phyloP scores from a whole-genome alignment of 2,888 invertebrate genomes.

The Sarcophaga rosellei region DNA sequence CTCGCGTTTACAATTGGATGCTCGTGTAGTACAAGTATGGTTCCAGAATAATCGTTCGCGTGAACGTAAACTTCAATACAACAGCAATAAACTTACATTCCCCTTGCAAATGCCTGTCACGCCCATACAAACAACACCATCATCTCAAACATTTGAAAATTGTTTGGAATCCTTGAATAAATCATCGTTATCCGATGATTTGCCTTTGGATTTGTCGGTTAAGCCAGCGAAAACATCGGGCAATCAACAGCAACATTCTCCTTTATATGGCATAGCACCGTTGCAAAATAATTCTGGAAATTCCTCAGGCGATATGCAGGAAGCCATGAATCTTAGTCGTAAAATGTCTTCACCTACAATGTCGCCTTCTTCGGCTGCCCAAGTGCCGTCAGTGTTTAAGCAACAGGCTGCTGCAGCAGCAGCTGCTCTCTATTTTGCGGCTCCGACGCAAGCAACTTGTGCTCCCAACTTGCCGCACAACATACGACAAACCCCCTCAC shows the following conservation, averaged over 20 bases:
- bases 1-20: constrained; percentile 87
- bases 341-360: constrained; percentile 82
- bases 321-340: constrained; percentile 89
- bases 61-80: constrained; percentile 86
- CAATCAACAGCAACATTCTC: constrained; percentile 81
- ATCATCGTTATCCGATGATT: constrained; percentile 83
- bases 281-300: constrained; percentile 81
- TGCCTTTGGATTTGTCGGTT: constrained; percentile 95
- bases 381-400: constrained; percentile 71
- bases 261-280: constrained; percentile 84
- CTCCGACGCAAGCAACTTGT: constrained; percentile 69
- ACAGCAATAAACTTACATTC: constrained; percentile 68
- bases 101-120: constrained; percentile 71
- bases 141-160: constrained; percentile 41
- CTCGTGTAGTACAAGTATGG: constrained; percentile 95
- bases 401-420: constrained; percentile 74
- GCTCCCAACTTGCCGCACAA: constrained; percentile 69
- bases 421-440: constrained; percentile 76
- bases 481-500: constrained; percentile 74
- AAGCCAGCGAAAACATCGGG: constrained; percentile 85
- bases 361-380: constrained; percentile 74
- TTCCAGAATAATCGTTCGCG: constrained; percentile 97
- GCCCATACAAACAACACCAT: constrained; percentile 66
- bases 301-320: constrained; percentile 80
- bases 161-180: constrained; percentile 42